Base-by-base conservation (phyloP, 2,113 vertebrate genomes). In the Chloroceryle aenea region DNA sequence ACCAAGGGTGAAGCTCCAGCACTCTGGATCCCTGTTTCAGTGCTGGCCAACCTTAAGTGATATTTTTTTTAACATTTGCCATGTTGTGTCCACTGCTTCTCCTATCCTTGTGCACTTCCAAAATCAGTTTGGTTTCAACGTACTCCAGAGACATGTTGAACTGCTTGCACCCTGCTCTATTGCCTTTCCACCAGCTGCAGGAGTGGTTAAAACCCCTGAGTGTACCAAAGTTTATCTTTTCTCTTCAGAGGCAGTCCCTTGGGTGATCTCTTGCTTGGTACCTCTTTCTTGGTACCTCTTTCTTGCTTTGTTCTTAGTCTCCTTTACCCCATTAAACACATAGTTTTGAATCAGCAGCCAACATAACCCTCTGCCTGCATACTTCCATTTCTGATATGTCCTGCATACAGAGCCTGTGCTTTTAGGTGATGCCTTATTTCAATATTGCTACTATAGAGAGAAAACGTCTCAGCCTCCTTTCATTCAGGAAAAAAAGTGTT, bases 91-190 rank as follows among this genome's bases (percentile, higher is more conserved):
- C 1, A 0, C 23, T 67, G 30, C 40, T 58, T 76, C 32, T 76
- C 36, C 55, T 48, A 8, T 38, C 25, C 8, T 18, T 63, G 21
- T 34, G 27, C 42, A 40, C 34, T 18, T 59, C 19, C 15, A 40
- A 59, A 69, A 19, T 32, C 6, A 38, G 13, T 55, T 61, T 80
- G 32, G 10, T 85, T 81, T 92, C 58, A 42, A 13, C 40, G 23
- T 14, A 5, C 26, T 61, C n/a, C 29, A 11, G 40, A 59, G 36
- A 12, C 0, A 0, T 4, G 4, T 23, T 67, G 58, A 81, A 45
- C 58, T 67, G n/a, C n/a, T 59, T 58, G 30, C 38, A 66, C 29
- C n/a, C 52, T 78, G 27, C 40, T 18, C 4, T 25, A 23, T 50
- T 72, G 42, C 47, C 25, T 34, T 76, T 85, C 62, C 63, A 71